Percentiles rank a stretch among this genome's conserved stretches.
These are phyloP conservation scores for Drosophila lini DNA, from an alignment of 1,140 invertebrate species.

Conservation along the genomic window DNA sequence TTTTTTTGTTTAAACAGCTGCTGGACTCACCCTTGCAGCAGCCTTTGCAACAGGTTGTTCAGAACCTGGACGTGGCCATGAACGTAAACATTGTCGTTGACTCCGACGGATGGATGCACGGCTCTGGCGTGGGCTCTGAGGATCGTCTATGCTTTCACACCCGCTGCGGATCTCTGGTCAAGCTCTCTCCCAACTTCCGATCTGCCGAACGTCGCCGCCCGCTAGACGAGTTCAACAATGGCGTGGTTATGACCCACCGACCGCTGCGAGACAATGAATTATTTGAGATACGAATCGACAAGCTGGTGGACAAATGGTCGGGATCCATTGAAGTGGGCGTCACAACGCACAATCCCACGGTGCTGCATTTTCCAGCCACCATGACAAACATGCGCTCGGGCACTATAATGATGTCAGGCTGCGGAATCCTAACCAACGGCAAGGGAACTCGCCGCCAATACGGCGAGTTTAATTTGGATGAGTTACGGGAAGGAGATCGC, in stretches of 20 bases:
- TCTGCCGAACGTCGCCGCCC: constrained; percentile 94
- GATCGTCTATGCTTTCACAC: constrained; percentile 94
- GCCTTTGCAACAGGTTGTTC: constrained; percentile 73
- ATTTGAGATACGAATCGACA: constrained; percentile 97
- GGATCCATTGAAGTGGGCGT: constrained; percentile 97
- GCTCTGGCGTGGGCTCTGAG: constrained; percentile 38
- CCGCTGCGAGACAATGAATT: constrained; percentile 94
- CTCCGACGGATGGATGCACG: constrained; percentile 41
- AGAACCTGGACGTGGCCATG: constrained; percentile 82
- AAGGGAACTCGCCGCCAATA: constrained; percentile 96
- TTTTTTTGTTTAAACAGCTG: constrained; percentile 19
- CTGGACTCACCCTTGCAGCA: constrained; percentile 64
- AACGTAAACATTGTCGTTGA: constrained; percentile 72
- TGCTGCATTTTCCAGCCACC: constrained; percentile 96
- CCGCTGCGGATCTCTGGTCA: constrained; percentile 94
- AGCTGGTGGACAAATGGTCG: constrained; percentile 96
- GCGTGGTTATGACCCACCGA: constrained; percentile 95
- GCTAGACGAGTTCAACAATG: constrained; percentile 97
- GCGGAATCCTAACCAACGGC: constrained; percentile 96
- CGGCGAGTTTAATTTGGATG: constrained; percentile 97
- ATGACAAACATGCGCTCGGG: constrained; percentile 98
- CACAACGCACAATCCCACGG: constrained; percentile 95
- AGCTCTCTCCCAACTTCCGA: constrained; percentile 92
- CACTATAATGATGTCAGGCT: constrained; percentile 98
- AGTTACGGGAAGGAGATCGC: constrained; percentile 93